Conservation (phyloP, 2,113 vertebrate species). For the Saimiri boliviensis region DNA sequence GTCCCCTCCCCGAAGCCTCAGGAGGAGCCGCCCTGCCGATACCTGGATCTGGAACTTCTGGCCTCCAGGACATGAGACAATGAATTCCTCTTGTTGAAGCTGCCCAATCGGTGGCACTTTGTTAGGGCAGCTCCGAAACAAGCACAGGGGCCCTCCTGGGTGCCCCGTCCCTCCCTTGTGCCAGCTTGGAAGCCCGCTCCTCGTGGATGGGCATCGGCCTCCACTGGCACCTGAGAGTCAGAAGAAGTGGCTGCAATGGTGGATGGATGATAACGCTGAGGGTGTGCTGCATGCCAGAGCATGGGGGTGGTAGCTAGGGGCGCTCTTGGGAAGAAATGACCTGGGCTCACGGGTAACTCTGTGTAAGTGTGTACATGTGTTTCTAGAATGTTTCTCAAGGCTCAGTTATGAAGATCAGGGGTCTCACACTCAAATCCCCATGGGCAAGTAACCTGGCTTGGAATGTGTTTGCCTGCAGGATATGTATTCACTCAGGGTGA, state of each 20-base stretch:
- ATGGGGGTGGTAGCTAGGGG: not conserved
- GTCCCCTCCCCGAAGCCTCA: not conserved
- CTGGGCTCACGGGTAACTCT: not conserved
- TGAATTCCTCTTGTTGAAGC: not conserved
- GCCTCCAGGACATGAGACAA: not conserved
- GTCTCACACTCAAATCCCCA: not conserved
- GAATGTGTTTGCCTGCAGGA: not conserved
- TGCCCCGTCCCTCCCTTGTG: not conserved
- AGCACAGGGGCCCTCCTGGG: not conserved
- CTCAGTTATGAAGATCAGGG: not conserved
- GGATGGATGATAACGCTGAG: not conserved
- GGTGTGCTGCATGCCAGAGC: not conserved
- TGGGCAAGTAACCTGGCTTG: not conserved
- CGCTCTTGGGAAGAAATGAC: not conserved
- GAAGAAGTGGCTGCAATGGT: not conserved
- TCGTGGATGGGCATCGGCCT: not conserved
- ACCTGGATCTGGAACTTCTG: not conserved
- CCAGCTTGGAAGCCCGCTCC: not conserved
- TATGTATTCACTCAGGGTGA: not conserved
- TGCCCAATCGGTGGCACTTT: not conserved
- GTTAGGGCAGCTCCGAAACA: not conserved
- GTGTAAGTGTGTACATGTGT: not conserved
- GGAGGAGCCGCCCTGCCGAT: not conserved
- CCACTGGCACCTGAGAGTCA: not conserved
- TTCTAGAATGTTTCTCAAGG: not conserved